Evolutionary conservation across 2,113 vertebrate genomes (phyloP), one percentile per base, ranked within the genome.

Genomic region (Gobiocypris rarus): DNA sequence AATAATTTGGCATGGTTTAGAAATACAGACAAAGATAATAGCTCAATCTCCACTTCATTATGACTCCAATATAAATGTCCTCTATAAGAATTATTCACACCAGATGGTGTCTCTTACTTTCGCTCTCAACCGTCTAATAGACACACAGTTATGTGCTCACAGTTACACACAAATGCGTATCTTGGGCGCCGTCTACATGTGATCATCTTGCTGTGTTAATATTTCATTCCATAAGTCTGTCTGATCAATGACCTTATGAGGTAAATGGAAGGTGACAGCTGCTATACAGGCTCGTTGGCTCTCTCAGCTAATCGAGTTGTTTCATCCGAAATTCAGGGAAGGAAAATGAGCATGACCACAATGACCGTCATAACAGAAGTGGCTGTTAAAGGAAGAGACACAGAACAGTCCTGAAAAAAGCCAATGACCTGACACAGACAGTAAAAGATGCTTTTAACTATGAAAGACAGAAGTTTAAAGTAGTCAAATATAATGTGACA

Each of bases 171-270:
- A 34, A 45, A 67, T 1, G 24, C 14, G 4, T 28, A 79, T 28
- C 58, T 6, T 9, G 4, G 54, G 34, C 4, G 8, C 48, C 24
- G 45, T 45, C 59, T 50, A 56, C 63, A 69, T 13, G 28, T 54
- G 79, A 81, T 70, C 79, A 81, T 73, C 41, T 76, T 45, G 24
- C 82, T 45, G 50, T 80, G 77, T 83, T 87, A 75, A 83, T 88
- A 88, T 85, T 86, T 83, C 52, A 65, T 71, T 89, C 86, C 85
- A 93, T 91, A 93, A 93, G 93, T 94, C 93, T 92, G 87, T 88
- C 86, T 87, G 94, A 94, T 91, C 89, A 87, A 88, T 91, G 91
- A 91, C 90, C 91, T 93, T 93, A 94, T 88, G 90, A 91, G 91
- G 90, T 85, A 86, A 93, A 91, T 83, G 69, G 85, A 84, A 0